These are phyloP conservation scores for Battus philenor DNA, from an alignment of 1,140 invertebrate species.

Conservation along the genomic window DNA sequence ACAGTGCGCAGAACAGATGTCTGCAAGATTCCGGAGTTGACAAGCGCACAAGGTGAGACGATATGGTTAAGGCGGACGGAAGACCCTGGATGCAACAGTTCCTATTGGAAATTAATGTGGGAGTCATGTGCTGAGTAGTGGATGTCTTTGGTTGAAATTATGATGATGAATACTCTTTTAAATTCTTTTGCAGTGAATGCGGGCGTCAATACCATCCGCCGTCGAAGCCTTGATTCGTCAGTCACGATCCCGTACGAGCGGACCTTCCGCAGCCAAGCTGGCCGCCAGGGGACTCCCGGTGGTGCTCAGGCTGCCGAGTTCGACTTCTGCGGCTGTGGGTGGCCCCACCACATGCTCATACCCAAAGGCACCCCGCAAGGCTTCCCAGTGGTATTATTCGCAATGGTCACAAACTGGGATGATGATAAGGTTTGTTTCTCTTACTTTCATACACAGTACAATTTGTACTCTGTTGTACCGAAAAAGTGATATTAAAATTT, in stretches of 20 bases:
- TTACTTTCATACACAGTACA: background rate
- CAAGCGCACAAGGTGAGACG: no score
- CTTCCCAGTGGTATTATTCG: conserved; percentile 83
- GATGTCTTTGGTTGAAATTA: no score
- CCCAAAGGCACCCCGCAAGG: conserved; percentile 84
- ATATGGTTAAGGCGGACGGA: no score
- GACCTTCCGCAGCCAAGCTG: conserved; percentile 80
- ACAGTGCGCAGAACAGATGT: no score
- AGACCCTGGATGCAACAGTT: no score
- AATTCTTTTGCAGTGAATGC: conserved; percentile 72
- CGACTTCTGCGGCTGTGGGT: conserved; percentile 91
- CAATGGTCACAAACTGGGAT: conserved; percentile 87
- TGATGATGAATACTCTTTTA: no score
- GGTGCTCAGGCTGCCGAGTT: conserved; percentile 76
- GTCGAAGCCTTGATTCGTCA: conserved; percentile 80
- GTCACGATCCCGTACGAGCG: conserved; percentile 85
- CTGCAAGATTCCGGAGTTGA: no score
- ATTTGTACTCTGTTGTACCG: background rate
- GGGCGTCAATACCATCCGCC: conserved; percentile 79
- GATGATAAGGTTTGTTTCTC: conserved; percentile 78
- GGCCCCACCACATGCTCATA: conserved; percentile 90
- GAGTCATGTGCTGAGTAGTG: no score
- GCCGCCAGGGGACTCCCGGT: conserved; percentile 73
- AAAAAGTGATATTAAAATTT: background rate
- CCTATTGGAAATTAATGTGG: no score